Percentiles rank a stretch among this genome's conserved stretches.
Conservation (phyloP, 2,113 vertebrate species). For the Hiodon tergisus region DNA sequence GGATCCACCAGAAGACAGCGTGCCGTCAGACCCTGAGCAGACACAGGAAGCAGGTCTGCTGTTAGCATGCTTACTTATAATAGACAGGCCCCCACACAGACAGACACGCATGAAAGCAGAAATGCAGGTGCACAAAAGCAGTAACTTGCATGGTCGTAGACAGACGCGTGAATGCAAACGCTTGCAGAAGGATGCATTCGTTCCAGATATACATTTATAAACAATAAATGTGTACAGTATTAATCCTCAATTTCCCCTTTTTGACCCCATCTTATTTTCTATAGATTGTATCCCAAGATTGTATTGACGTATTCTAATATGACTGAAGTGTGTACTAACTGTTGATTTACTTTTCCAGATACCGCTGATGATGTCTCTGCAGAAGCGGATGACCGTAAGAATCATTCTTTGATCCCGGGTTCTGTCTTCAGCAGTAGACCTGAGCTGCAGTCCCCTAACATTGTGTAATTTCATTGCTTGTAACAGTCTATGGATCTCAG, state of each 20-base stretch:
- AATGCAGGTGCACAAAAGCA: too few relatives aligned
- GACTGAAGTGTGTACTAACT: too few relatives aligned
- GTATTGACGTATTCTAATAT: too few relatives aligned
- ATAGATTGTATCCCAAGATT: too few relatives aligned
- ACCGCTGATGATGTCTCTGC: neutral
- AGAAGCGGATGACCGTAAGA: neutral
- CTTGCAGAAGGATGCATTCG: too few relatives aligned
- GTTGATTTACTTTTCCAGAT: neutral
- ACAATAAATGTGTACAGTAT: too few relatives aligned
- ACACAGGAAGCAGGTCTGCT: constrained; percentile 27
- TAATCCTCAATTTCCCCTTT: too few relatives aligned
- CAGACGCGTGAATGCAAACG: too few relatives aligned
- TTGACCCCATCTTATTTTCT: too few relatives aligned
- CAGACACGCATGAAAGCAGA: too few relatives aligned
- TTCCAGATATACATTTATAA: too few relatives aligned
- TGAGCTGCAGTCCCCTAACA: constrained; percentile 2
- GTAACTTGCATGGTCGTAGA: too few relatives aligned
- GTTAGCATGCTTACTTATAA: neutral
- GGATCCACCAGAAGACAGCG: constrained; percentile 3
- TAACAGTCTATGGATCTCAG: constrained; percentile 37
- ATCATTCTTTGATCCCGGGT: neutral
- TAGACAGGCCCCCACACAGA: neutral
- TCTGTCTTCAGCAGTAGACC: neutral
- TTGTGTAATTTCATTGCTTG: constrained; percentile 32
- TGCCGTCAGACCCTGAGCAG: neutral